A percentile compares a stretch with the other conserved stretches of the same genome.
Evolutionary conservation across 2,797 vertebrate genomes (phyloP).

Genomic region (Protosalanx chinensis): DNA sequence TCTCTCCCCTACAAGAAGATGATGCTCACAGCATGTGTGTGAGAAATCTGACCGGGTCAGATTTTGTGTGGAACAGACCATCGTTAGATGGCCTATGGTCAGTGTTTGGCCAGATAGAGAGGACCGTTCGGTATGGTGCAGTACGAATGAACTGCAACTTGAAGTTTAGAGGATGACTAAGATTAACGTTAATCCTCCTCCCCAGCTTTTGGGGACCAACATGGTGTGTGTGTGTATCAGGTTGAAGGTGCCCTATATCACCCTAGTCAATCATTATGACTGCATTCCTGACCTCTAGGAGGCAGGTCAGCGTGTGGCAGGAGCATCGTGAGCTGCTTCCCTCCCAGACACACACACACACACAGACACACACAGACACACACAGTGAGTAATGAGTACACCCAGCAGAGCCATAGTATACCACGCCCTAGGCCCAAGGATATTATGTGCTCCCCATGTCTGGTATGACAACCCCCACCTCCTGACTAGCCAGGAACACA

Average conservation of each 20-base stretch:
- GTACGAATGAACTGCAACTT: no score
- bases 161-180: no score
- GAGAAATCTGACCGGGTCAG: not conserved
- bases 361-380: constrained; percentile 31
- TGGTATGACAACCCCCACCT: constrained; percentile 64
- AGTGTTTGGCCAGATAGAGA: no score
- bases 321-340: constrained; percentile 56
- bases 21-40: constrained; percentile 11
- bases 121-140: no score
- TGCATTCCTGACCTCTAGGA: constrained; percentile 61
- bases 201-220: no score
- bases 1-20: constrained; percentile 51
- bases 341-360: not conserved
- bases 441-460: constrained; percentile 66
- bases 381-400: constrained; percentile 67
- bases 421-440: constrained; percentile 58
- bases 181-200: no score
- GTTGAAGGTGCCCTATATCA: constrained; percentile 60
- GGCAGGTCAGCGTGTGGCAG: constrained; percentile 54
- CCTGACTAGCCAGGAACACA: constrained; percentile 59
- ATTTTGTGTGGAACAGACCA: not conserved
- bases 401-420: constrained; percentile 62
- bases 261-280: constrained; percentile 64
- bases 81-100: not conserved
- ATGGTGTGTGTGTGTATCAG: constrained; percentile 35